Percentiles rank a stretch among this genome's conserved stretches.
Evolutionary conservation across 2,113 vertebrate species (phyloP).

Genomic region (Symphodus melops): DNA sequence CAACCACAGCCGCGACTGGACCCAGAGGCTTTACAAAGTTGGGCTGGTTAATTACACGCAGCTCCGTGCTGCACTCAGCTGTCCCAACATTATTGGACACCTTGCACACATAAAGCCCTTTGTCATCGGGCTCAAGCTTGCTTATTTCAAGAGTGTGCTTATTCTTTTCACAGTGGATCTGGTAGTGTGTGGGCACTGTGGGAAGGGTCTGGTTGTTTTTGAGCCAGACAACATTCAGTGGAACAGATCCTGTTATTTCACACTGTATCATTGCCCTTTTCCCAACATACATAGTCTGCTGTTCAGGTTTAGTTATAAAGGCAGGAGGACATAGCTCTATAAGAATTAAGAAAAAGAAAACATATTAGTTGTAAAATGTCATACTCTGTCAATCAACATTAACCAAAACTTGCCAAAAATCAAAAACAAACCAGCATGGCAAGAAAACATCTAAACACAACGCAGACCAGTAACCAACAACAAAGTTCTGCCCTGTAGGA

Average conservation of each 20-base stretch:
- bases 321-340: slow-evolving; percentile 89
- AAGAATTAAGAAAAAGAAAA: slow-evolving; percentile 81
- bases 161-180: slow-evolving; percentile 87
- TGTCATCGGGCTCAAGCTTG: slow-evolving; percentile 78
- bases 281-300: slow-evolving; percentile 90
- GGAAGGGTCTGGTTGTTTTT: slow-evolving; percentile 85
- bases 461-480: not conserved
- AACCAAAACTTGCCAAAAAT: not conserved
- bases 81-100: slow-evolving; percentile 89
- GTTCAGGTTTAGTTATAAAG: slow-evolving; percentile 89
- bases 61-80: slow-evolving; percentile 86
- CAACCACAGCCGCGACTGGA: slow-evolving; percentile 86
- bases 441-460: not conserved
- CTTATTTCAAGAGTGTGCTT: slow-evolving; percentile 88
- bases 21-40: slow-evolving; percentile 87
- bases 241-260: slow-evolving; percentile 89
- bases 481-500: not conserved
- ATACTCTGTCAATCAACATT: not conserved
- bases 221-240: slow-evolving; percentile 90
- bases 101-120: slow-evolving; percentile 89
- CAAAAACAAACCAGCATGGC: slow-evolving; percentile 4
- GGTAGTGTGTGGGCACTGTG: slow-evolving; percentile 77
- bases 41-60: slow-evolving; percentile 88
- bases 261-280: slow-evolving; percentile 88
- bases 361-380: slow-evolving; percentile 46